phyloP scores from a whole-genome alignment of 2,888 invertebrate species.

The Branchellion lobata region DNA sequence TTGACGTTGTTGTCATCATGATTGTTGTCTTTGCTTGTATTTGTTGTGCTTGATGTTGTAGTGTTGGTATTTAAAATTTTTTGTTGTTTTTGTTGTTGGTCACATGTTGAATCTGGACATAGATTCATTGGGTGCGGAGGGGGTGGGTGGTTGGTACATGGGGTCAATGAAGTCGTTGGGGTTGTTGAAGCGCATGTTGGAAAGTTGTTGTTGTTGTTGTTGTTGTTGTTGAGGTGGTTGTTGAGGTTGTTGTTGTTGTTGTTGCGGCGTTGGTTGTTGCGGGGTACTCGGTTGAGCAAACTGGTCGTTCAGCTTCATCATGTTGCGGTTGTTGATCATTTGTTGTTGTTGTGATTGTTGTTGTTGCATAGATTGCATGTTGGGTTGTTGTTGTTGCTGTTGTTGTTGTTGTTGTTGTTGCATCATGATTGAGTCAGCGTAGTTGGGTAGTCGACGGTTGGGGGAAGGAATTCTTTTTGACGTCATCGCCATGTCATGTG shows the following conservation, averaged over 20 bases:
- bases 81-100: too few relatives aligned
- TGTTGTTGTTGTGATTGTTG: constrained; percentile 53
- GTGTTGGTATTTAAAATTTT: constrained; percentile 35
- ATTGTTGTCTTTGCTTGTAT: not conserved
- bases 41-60: not conserved
- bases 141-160: not conserved
- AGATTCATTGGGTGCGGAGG: constrained; percentile 33
- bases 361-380: constrained; percentile 49
- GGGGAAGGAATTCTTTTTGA: not conserved
- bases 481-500: constrained; percentile 5
- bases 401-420: constrained; percentile 43
- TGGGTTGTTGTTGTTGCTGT: constrained; percentile 55
- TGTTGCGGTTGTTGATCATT: constrained; percentile 58
- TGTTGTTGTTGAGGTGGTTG: constrained; percentile 32
- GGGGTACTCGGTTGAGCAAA: constrained; percentile 50
- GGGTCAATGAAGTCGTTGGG: constrained; percentile 4
- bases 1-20: not conserved
- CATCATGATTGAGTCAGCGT: constrained; percentile 39
- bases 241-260: constrained; percentile 44
- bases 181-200: constrained; percentile 2
- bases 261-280: constrained; percentile 57
- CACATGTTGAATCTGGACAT: constrained; percentile 44
- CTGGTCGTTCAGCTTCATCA: constrained; percentile 60
- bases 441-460: constrained; percentile 27
- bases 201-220: not conserved